Evolutionary conservation across 2,797 vertebrate species (phyloP).

Genomic region (Holocentrus rufus): DNA sequence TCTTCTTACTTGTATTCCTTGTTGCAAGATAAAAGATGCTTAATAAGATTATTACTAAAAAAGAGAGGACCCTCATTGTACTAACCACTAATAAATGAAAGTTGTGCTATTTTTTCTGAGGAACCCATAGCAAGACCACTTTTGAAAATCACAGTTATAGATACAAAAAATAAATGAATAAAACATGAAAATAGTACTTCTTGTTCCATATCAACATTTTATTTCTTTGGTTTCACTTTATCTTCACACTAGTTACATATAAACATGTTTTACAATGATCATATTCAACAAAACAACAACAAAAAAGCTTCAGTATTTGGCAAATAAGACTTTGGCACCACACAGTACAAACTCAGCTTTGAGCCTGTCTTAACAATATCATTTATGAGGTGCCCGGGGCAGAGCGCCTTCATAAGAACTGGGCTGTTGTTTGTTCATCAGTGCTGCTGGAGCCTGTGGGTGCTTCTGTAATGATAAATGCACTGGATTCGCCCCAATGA

Average conservation of each 20-base stretch:
- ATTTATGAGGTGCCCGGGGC: neutral
- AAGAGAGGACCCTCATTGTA: too few species aligned
- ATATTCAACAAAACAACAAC: constrained; percentile 19
- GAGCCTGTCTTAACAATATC: constrained; percentile 24
- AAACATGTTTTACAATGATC: constrained; percentile 64
- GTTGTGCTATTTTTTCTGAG: neutral
- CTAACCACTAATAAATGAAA: neutral
- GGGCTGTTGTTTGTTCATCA: neutral
- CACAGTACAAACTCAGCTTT: constrained; percentile 20
- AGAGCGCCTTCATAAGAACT: too few species aligned
- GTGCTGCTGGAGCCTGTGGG: neutral
- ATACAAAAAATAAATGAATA: constrained; percentile 19
- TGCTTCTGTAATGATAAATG: constrained; percentile 20
- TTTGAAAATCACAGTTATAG: neutral
- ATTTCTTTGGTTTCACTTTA: constrained; percentile 70
- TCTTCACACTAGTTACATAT: constrained; percentile 73
- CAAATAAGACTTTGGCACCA: constrained; percentile 56
- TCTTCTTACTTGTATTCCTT: neutral
- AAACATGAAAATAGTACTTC: neutral
- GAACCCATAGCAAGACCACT: neutral
- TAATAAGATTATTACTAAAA: too few species aligned
- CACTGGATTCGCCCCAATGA: neutral
- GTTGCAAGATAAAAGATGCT: too few species aligned
- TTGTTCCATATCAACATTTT: constrained; percentile 62
- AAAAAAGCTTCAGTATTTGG: constrained; percentile 46